Evolutionary conservation across 2,797 vertebrate species (phyloP).

Genomic region (Sebastes steindachneri): DNA sequence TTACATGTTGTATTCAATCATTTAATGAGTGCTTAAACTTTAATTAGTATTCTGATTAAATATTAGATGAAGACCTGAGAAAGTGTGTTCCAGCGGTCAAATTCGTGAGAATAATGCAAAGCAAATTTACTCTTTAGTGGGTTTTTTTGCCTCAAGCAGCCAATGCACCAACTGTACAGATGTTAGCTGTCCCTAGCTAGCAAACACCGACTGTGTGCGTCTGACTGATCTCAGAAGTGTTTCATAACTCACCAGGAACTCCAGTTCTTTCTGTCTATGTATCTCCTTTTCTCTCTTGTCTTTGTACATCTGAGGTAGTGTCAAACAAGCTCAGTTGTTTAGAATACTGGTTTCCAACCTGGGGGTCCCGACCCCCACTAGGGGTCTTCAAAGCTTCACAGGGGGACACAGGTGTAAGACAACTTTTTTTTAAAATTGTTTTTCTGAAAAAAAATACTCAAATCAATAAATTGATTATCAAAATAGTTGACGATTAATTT

Average conservation of each 20-base stretch:
- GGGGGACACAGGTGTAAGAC: fast-evolving
- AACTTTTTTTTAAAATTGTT: no score
- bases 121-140: background rate
- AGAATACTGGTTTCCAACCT: no score
- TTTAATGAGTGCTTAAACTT: background rate
- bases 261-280: background rate
- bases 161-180: background rate
- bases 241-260: background rate
- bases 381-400: no score
- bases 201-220: background rate
- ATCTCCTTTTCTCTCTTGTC: background rate
- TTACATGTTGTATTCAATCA: background rate
- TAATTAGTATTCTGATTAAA: background rate
- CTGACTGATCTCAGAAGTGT: background rate
- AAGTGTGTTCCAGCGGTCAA: background rate
- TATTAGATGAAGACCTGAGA: background rate
- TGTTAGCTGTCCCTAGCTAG: background rate
- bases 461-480: no score
- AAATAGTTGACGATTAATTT: no score
- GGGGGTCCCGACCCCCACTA: no score
- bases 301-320: background rate
- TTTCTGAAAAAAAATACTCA: no score
- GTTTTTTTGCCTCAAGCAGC: background rate
- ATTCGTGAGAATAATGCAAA: background rate
- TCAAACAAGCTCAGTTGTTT: no score